These are phyloP conservation scores for Sciaenops ocellatus DNA, from an alignment of 2,797 vertebrate genomes.

Conservation along the genomic window DNA sequence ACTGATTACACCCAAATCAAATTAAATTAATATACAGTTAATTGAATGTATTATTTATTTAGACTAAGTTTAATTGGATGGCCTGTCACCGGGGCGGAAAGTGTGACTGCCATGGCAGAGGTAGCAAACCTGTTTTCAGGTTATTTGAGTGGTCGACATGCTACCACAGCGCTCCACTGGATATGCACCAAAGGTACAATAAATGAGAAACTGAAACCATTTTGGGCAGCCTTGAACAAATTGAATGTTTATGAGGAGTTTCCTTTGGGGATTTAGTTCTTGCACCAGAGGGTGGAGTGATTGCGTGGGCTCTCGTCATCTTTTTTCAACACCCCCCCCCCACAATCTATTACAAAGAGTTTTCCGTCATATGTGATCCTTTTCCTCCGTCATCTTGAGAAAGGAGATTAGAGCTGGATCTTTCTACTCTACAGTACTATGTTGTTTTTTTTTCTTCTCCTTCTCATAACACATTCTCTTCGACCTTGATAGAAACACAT, in stretches of 20 bases:
- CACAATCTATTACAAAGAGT: slow-evolving; percentile 74
- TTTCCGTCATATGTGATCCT: slow-evolving; percentile 72
- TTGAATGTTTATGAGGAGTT: slow-evolving; percentile 82
- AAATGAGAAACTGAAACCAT: slow-evolving; percentile 72
- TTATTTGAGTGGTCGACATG: slow-evolving; percentile 69
- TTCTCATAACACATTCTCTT: slow-evolving; percentile 40
- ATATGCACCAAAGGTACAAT: slow-evolving; percentile 73
- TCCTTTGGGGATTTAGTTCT: slow-evolving; percentile 80
- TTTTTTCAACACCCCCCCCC: slow-evolving; percentile 43
- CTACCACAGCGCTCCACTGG: slow-evolving; percentile 50
- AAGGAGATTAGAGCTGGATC: slow-evolving; percentile 72
- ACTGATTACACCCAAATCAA: slow-evolving; percentile 60
- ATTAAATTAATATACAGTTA: slow-evolving; percentile 55
- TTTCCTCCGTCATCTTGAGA: slow-evolving; percentile 69
- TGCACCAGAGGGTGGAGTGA: slow-evolving; percentile 81
- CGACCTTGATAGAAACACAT: slow-evolving; percentile 68
- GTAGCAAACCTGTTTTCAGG: slow-evolving; percentile 68
- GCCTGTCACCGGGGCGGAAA: slow-evolving; percentile 45
- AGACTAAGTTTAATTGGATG: slow-evolving; percentile 53
- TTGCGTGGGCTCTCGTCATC: slow-evolving; percentile 81
- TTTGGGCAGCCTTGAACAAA: slow-evolving; percentile 72
- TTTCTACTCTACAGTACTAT: slow-evolving; percentile 58
- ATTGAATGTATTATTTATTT: slow-evolving; percentile 53
- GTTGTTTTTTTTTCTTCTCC: slow-evolving; percentile 24
- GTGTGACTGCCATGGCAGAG: slow-evolving; percentile 33